Evolutionary conservation across 2,888 invertebrate genomes (phyloP), one percentile per base, ranked within the genome.

Genomic region (Machimus rusticus): DNA sequence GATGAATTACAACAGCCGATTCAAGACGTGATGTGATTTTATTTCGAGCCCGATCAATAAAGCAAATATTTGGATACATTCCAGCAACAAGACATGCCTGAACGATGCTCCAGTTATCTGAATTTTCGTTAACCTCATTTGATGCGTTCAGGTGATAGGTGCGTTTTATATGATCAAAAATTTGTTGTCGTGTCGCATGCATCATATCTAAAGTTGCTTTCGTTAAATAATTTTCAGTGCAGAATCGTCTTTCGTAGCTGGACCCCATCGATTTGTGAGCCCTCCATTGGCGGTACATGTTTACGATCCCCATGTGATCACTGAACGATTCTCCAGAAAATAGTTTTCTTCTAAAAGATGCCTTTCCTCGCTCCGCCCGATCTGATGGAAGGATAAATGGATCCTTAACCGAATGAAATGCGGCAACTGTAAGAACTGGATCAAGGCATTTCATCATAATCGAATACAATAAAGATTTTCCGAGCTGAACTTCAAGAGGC

Each of bases 401-500:
- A 92, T 97, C 97, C 89, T 96, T 94, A 19, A 94, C 94, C 0
- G 98, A 96, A 89, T 99, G 94, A 89, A 96, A 95, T 91, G 98
- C 97, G 0, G 97, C 97, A 66, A 99, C 96, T 1, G 98, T 98
- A 87, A 98, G 93, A 43, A 99, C 94, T 1, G 99, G 99, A 92
- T 98, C 98, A 51, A 99, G 93, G 92, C 99, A 99, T 92, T 97
- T 97, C 89, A 99, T 94, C 3, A 98, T 96, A 66, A 98, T 95
- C 1, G 97, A 96, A 91, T 97, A 98, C 0, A 99, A 93, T 88
- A 99, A 93, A 95, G 98, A 97, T 92, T 99, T 98, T 5, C 97
- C 98, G 77, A 98, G 93, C 90, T 97, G 96, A 0, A 99, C 99
- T 90, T 99, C 98, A 1, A 99, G 94, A 0, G 99, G 98, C 78